Conservation (phyloP, 2,797 vertebrate genomes). For the Natrix natrix region DNA sequence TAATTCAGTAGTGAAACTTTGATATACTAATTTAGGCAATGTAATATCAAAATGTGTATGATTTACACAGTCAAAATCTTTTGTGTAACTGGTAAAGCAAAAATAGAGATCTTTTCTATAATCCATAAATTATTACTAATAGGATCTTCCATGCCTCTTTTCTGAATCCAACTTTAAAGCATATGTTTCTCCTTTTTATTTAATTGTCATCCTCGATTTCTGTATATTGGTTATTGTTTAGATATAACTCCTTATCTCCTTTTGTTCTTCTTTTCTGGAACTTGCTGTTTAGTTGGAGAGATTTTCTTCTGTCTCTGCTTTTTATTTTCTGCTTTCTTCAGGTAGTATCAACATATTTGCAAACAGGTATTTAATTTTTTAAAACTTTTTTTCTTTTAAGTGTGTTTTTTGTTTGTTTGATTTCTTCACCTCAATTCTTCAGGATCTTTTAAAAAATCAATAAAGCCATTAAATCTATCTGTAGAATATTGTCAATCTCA, state of each 20-base stretch:
- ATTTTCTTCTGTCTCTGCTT: not conserved
- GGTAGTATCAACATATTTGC: not conserved
- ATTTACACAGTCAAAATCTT: not conserved
- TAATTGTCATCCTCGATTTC: not conserved
- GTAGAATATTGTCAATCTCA: not conserved
- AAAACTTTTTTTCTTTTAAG: not conserved
- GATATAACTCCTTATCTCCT: not conserved
- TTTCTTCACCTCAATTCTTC: not conserved
- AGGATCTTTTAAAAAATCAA: not conserved
- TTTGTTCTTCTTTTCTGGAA: not conserved
- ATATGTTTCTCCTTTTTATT: not conserved
- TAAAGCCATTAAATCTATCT: not conserved
- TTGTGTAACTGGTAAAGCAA: not conserved
- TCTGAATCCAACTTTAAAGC: not conserved
- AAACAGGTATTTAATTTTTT: not conserved
- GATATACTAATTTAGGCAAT: not conserved
- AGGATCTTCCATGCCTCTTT: not conserved
- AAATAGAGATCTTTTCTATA: not conserved
- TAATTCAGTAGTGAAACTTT: not conserved
- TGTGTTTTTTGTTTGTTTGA: not conserved
- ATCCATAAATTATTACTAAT: not conserved
- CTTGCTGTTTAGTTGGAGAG: not conserved
- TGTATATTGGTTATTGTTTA: not conserved
- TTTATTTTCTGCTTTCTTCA: not conserved
- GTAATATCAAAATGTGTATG: not conserved